A percentile compares a stretch with the other conserved stretches of the same genome.
Evolutionary conservation across 2,888 invertebrate species (phyloP).

Genomic region (Drosophila trichaetosa): DNA sequence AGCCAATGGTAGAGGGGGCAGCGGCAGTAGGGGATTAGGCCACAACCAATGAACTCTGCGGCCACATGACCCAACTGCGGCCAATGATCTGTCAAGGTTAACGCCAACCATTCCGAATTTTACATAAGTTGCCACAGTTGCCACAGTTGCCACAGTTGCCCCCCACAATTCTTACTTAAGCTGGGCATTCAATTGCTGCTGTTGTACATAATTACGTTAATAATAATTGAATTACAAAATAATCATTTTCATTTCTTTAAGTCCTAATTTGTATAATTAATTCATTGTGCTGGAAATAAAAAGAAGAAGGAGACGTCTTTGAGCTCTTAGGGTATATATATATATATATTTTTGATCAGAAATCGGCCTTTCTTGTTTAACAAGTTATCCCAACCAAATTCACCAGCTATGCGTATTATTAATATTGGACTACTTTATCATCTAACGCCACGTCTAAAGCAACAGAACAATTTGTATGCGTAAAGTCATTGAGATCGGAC

Average conservation of each 20-base stretch:
- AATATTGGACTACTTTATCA: not conserved
- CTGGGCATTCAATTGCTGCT: not conserved
- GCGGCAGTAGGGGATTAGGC: constrained; percentile 11
- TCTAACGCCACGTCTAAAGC: rapidly evolving
- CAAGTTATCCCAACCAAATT: not conserved
- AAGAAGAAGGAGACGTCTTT: not conserved
- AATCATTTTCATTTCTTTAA: not conserved
- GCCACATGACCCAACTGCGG: constrained; percentile 22
- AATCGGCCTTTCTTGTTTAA: too few relatives aligned
- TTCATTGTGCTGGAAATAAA: too few relatives aligned
- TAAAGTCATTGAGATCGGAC: not conserved
- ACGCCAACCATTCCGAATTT: constrained; percentile 1
- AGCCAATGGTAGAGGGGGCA: not conserved
- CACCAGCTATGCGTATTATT: not conserved
- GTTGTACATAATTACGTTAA: not conserved
- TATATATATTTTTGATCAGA: not conserved
- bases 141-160: not conserved
- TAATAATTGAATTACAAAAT: not conserved
- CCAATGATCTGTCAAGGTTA: constrained; percentile 34
- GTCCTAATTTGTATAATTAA: not conserved
- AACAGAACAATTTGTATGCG: not conserved
- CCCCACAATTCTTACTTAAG: too few relatives aligned
- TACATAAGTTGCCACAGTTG: not conserved
- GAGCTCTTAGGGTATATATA: not conserved
- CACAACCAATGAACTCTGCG: constrained; percentile 25